A percentile compares a stretch with the other conserved stretches of the same genome.
phyloP scores from a whole-genome alignment of 2,113 vertebrate species.

The Ceyx cyanopectus region DNA sequence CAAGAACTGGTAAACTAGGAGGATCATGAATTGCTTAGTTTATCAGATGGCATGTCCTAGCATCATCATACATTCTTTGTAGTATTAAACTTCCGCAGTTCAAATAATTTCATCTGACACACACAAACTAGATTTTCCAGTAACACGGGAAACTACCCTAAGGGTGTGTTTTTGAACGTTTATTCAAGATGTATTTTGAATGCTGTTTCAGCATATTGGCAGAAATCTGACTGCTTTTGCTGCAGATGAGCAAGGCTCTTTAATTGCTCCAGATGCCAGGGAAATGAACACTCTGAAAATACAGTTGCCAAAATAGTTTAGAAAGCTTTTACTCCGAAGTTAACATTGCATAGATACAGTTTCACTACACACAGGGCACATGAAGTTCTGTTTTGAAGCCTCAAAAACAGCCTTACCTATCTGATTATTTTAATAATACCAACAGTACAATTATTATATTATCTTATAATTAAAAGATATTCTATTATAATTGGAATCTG shows the following conservation, averaged over 20 bases:
- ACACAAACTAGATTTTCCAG: slow-evolving; percentile 71
- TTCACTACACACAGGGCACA: not conserved
- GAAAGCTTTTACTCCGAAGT: not conserved
- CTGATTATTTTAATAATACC: not conserved
- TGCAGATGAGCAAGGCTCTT: slow-evolving; percentile 60
- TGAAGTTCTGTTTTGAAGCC: not conserved
- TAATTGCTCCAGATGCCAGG: slow-evolving; percentile 51
- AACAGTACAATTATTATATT: not conserved
- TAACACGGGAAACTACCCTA: slow-evolving; percentile 73
- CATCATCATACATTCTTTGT: slow-evolving; percentile 71
- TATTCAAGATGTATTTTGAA: slow-evolving; percentile 75
- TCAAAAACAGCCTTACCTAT: not conserved
- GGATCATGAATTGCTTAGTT: not conserved
- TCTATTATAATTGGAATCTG: not conserved
- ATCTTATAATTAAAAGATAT: not conserved
- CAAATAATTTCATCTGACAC: slow-evolving; percentile 72
- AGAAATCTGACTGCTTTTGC: slow-evolving; percentile 72
- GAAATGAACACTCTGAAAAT: slow-evolving; percentile 46
- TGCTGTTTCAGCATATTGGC: slow-evolving; percentile 69
- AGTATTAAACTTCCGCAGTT: slow-evolving; percentile 72
- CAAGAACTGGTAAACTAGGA: not conserved
- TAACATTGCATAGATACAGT: not conserved
- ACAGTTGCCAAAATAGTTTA: slow-evolving; percentile 9
- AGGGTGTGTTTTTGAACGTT: slow-evolving; percentile 74
- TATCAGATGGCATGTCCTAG: slow-evolving; percentile 63